Percentiles rank a stretch among this genome's conserved stretches.
Evolutionary conservation across 2,113 vertebrate genomes (phyloP).

Genomic region (Ochotona princeps): DNA sequence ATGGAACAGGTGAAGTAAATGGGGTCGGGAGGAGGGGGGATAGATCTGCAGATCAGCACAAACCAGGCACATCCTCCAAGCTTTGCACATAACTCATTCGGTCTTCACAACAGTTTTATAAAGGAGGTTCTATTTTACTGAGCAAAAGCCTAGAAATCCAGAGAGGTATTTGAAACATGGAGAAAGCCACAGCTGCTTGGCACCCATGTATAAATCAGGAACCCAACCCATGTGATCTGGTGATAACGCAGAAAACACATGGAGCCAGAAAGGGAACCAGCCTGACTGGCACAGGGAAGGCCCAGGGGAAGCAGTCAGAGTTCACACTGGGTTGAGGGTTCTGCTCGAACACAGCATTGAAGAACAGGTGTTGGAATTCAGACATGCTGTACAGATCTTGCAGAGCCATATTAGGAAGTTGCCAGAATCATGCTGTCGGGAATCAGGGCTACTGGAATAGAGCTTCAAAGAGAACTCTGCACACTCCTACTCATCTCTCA

Average conservation of each 20-base stretch:
- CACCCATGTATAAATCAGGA: neutral
- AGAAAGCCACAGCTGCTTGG: neutral
- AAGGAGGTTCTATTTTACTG: neutral
- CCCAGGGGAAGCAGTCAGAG: neutral
- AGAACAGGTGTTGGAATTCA: neutral
- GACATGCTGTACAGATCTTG: neutral
- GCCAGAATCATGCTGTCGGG: neutral
- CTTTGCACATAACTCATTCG: neutral
- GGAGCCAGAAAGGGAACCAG: neutral
- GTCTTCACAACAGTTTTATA: neutral
- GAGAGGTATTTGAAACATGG: neutral
- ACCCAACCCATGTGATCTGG: neutral
- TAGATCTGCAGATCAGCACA: neutral
- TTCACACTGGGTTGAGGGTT: neutral
- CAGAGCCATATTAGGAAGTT: slow-evolving; percentile 26
- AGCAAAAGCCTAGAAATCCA: neutral
- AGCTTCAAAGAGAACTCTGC: slow-evolving; percentile 18
- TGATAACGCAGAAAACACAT: neutral
- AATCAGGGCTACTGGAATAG: neutral
- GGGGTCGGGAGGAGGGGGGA: neutral
- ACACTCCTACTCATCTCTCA: neutral
- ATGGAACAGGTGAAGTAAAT: neutral
- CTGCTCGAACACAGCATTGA: neutral
- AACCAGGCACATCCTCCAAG: neutral
- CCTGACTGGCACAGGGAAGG: neutral